Evolutionary conservation across 2,888 invertebrate species (phyloP), one percentile per base, ranked within the genome.

Genomic region (Phalera bucephala): DNA sequence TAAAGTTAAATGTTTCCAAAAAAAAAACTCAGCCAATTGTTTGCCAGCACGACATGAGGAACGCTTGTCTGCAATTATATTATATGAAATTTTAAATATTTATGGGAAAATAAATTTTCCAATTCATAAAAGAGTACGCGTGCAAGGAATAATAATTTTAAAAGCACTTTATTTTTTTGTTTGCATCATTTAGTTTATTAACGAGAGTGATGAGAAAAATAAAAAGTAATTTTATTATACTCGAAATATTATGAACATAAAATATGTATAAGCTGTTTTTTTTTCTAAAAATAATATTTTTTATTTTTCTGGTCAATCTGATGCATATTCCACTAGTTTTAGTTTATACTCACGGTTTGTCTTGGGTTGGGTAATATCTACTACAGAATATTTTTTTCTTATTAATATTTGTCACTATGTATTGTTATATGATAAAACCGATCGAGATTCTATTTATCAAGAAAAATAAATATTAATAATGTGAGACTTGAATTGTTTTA

Each of bases 381-480:
- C 49, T 29, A 19, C 44, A 33, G 38, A 51, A 51, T 34, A 32
- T 40, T 47, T 45, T 52, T 42, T 42, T 37, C 46, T 48, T 45
- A 42, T 41, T 40, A 12, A 34, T 42, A 28, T 17, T 21, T 36
- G 28, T 42, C 28, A 21, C 20, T 37, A 32, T 38, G 17, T 36
- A 40, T 31, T 40, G 36, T 45, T 48, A 46, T 41, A 21, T 34
- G 26, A 59, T 50, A 61, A 58, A 64, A 70, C 70, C 64, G 48
- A 68, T 78, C 60, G 75, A 80, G 73, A 79, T 81, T 81, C 63
- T 78, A 75, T 76, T 71, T 72, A 71, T 64, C 65, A 64, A 69
- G 57, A 63, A 22, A 65, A 76, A 75, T 73, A 73, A 75, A 76
- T 61, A 49, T 62, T 52, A 5, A 17, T n/a, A 52, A 37, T 53